These are phyloP conservation scores for Fistularia tabacaria DNA, from an alignment of 2,797 vertebrate species.

Conservation along the genomic window DNA sequence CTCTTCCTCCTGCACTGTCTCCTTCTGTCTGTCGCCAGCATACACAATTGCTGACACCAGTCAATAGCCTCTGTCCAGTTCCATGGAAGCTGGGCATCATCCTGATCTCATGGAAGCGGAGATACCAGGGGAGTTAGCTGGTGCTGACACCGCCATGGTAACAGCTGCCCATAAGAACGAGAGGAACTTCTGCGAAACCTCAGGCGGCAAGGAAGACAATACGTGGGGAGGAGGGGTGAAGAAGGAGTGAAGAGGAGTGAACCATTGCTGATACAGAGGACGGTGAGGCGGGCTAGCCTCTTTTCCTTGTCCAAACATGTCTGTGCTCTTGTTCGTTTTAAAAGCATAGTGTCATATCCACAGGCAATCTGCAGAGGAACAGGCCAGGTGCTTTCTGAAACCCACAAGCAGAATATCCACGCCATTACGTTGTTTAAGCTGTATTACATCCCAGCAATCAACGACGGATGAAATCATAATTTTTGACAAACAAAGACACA, in stretches of 20 bases:
- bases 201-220: constrained; percentile 10
- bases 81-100: constrained; percentile 32
- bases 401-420: too few relatives aligned
- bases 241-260: not conserved
- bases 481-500: too few relatives aligned
- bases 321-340: too few relatives aligned
- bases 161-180: constrained; percentile 50
- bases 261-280: not conserved
- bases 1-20: constrained; percentile 19
- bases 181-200: constrained; percentile 36
- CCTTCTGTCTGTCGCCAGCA: constrained; percentile 21
- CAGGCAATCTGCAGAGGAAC: too few relatives aligned
- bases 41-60: constrained; percentile 40
- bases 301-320: too few relatives aligned
- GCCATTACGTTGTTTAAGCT: too few relatives aligned
- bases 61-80: constrained; percentile 39
- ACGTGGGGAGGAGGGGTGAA: not conserved
- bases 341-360: too few relatives aligned
- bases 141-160: constrained; percentile 58
- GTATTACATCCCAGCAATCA: too few relatives aligned
- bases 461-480: too few relatives aligned
- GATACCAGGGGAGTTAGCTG: constrained; percentile 37
- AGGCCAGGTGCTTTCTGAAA: too few relatives aligned
- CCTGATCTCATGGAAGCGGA: constrained; percentile 43
- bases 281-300: too few relatives aligned